Conservation (phyloP, 2,888 invertebrate genomes). For the Mythimna lalbum region DNA sequence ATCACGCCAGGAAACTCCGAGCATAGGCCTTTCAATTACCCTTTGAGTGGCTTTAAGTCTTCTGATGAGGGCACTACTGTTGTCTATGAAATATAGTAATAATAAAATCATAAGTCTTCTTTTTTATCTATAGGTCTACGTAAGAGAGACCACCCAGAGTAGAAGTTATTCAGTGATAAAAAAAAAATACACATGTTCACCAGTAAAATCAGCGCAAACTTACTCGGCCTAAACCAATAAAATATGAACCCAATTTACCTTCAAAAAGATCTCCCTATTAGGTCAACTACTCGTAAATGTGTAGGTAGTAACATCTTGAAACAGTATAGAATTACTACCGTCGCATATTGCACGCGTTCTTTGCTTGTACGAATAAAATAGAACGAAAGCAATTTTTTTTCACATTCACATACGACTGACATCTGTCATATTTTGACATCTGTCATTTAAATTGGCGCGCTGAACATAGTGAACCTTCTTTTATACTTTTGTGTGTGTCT, state of each 20-base stretch:
- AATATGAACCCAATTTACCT: conserved; percentile 24
- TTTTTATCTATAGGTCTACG: too few species aligned
- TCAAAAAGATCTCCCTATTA: conserved; percentile 7
- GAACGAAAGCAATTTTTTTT: background rate
- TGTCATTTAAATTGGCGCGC: background rate
- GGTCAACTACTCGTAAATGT: conserved; percentile 27
- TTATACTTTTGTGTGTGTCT: conserved; percentile 12
- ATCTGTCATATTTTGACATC: background rate
- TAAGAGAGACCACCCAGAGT: too few species aligned
- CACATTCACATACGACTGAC: too few species aligned
- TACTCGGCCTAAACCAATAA: background rate
- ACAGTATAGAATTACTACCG: conserved; percentile 20
- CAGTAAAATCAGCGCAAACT: background rate
- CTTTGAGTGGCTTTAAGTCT: too few species aligned
- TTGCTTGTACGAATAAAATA: background rate
- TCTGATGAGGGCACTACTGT: too few species aligned
- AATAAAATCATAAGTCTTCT: too few species aligned
- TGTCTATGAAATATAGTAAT: too few species aligned
- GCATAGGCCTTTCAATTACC: too few species aligned
- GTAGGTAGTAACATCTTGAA: conserved; percentile 31
- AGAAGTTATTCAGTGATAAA: too few species aligned
- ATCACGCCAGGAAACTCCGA: too few species aligned
- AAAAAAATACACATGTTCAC: too few species aligned
- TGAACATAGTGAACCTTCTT: conserved; percentile 44
- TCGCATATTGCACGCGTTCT: conserved; percentile 17